Evolutionary conservation across 2,797 vertebrate species (phyloP).

Genomic region (Nannoperca obscura): DNA sequence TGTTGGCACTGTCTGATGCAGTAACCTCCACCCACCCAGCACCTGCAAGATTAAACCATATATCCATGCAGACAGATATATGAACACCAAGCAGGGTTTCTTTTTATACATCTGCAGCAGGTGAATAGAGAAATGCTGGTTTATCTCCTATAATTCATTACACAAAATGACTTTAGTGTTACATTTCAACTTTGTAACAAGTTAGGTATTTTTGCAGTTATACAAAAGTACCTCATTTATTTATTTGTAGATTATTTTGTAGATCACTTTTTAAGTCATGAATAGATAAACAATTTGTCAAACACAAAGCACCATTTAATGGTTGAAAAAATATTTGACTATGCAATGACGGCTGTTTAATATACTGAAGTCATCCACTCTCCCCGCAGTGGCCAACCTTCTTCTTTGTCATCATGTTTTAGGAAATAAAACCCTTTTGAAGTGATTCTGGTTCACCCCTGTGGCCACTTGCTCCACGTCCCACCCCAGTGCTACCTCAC

Average conservation of each 20-base stretch:
- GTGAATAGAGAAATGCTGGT: background rate
- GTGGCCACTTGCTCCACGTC: constrained; percentile 61
- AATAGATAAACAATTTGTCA: background rate
- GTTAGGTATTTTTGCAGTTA: too few relatives aligned
- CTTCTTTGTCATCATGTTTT: constrained; percentile 50
- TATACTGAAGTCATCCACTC: constrained; percentile 36
- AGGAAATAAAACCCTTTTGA: constrained; percentile 67
- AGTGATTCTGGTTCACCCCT: constrained; percentile 60
- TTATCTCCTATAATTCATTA: background rate
- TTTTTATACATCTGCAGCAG: background rate
- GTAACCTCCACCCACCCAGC: background rate
- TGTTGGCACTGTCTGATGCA: background rate
- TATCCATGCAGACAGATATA: background rate
- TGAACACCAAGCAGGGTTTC: background rate
- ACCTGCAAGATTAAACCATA: background rate
- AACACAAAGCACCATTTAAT: constrained; percentile 6
- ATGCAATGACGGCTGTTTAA: constrained; percentile 18
- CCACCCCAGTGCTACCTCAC: constrained; percentile 59
- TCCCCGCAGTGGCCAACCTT: constrained; percentile 16
- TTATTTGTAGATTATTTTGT: constrained; percentile 1
- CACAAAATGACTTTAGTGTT: too few relatives aligned
- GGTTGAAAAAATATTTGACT: constrained; percentile 13
- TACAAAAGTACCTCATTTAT: background rate
- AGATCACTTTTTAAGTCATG: background rate
- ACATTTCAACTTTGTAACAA: background rate